Percentiles rank a stretch among this genome's conserved stretches.
Evolutionary conservation across 2,797 vertebrate genomes (phyloP).

Genomic region (Vipera ursinii): DNA sequence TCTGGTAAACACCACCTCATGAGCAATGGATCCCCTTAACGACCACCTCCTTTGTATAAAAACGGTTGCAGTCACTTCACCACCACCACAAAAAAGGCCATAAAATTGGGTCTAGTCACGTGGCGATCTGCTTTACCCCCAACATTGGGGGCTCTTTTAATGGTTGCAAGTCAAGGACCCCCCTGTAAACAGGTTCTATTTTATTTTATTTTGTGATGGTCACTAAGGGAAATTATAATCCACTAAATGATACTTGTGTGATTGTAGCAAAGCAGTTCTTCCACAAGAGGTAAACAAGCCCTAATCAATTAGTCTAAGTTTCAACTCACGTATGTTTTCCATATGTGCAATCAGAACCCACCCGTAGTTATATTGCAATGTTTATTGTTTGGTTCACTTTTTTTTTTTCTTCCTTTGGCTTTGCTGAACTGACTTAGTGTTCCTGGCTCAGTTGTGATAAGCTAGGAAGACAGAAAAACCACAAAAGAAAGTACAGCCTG

Average conservation of each 20-base stretch:
- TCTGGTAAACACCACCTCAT: no score
- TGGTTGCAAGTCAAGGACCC: no score
- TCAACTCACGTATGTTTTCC: conserved; percentile 57
- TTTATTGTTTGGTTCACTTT: conserved; percentile 27
- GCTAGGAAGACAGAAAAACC: conserved; percentile 16
- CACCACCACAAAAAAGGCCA: no score
- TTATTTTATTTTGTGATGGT: not conserved
- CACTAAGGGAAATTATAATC: not conserved
- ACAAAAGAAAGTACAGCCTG: conserved; percentile 39
- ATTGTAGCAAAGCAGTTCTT: not conserved
- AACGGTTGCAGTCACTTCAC: no score
- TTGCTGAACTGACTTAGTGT: not conserved
- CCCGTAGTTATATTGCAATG: conserved; percentile 9
- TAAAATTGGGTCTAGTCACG: no score
- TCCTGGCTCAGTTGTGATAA: conserved; percentile 29
- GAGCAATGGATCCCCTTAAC: no score
- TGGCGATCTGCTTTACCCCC: no score
- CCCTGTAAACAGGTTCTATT: no score
- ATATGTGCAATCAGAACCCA: conserved; percentile 44
- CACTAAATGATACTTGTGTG: not conserved
- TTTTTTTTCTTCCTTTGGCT: conserved; percentile 36
- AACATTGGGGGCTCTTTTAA: no score
- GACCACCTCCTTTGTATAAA: no score
- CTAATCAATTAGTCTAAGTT: conserved; percentile 36
- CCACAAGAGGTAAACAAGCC: not conserved